These are phyloP conservation scores for Hydractinia symbiolongicarpus DNA, from an alignment of 30 jellyfish, hydroid and myxozoan species.

Conservation along the genomic window DNA sequence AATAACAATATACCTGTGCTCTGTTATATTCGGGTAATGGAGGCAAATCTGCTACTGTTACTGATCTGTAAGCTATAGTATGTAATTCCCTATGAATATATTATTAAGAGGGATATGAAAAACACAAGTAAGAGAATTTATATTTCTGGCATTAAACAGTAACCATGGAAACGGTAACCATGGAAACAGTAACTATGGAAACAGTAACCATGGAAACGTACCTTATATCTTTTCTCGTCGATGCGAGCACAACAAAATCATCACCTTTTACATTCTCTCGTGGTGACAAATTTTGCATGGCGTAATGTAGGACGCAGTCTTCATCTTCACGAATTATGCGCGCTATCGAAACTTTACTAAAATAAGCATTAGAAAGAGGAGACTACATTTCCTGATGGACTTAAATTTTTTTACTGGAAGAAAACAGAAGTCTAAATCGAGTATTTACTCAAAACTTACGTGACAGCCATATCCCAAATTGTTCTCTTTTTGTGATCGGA, in stretches of 20 bases:
- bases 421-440: neutral
- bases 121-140: neutral
- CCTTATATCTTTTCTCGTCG: constrained; percentile 12
- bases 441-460: neutral
- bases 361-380: neutral
- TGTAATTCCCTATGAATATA: neutral
- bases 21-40: constrained; percentile 16
- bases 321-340: neutral
- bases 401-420: neutral
- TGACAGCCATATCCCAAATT: constrained; percentile 19
- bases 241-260: constrained; percentile 20
- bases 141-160: no score
- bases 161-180: no score
- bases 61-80: constrained; percentile 15
- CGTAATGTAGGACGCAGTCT: constrained; percentile 3
- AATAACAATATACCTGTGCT: constrained; percentile 5
- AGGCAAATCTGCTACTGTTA: constrained; percentile 1
- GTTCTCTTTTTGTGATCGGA: constrained; percentile 2
- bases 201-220: neutral
- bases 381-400: neutral
- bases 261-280: constrained; percentile 5
- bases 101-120: neutral
- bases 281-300: constrained; percentile 2
- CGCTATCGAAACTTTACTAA: neutral
- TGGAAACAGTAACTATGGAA: no score